phyloP scores from a whole-genome alignment of 92 coral and sea anemone species.

The Epizoanthus fatuus region DNA sequence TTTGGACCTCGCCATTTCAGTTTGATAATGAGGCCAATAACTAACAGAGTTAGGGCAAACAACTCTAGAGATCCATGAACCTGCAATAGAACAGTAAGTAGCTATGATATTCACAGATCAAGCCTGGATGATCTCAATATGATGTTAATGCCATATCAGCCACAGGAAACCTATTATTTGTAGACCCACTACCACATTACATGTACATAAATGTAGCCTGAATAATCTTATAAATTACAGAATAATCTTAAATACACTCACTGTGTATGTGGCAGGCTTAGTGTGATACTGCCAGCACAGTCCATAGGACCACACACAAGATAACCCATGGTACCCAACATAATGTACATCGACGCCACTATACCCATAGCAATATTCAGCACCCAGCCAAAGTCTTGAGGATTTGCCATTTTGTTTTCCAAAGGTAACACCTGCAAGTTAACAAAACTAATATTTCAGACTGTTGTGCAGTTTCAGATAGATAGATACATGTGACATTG shows the following conservation, averaged over 20 bases:
- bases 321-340: constrained; percentile 88
- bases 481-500: too few relatives aligned
- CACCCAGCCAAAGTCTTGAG: constrained; percentile 85
- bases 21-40: constrained; percentile 74
- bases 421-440: constrained; percentile 84
- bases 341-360: constrained; percentile 65
- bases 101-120: too few relatives aligned
- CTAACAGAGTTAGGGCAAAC: constrained; percentile 65
- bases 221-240: neutral
- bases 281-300: constrained; percentile 93
- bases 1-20: constrained; percentile 92
- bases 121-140: too few relatives aligned
- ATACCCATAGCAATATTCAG: constrained; percentile 85
- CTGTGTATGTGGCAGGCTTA: constrained; percentile 91
- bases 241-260: constrained; percentile 36
- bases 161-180: too few relatives aligned
- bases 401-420: constrained; percentile 90
- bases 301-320: constrained; percentile 72
- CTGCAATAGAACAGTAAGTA: constrained; percentile 25
- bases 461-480: too few relatives aligned
- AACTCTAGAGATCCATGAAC: constrained; percentile 88
- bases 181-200: too few relatives aligned
- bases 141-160: too few relatives aligned
- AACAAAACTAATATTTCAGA: neutral
- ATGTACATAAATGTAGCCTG: too few relatives aligned